Evolutionary conservation across 2,888 invertebrate genomes (phyloP), one percentile per base, ranked within the genome.

Genomic region (Silvanus unidentatus): DNA sequence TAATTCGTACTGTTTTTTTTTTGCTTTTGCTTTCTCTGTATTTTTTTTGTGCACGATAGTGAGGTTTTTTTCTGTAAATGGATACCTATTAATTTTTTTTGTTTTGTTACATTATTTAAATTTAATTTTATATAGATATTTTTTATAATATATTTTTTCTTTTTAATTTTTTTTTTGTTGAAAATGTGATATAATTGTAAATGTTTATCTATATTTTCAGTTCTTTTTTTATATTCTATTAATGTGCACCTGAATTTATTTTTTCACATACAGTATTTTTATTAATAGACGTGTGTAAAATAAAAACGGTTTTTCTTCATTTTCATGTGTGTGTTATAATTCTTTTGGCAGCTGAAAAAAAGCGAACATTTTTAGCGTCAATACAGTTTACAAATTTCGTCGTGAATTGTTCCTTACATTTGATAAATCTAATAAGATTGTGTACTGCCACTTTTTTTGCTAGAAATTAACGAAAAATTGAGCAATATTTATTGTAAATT

Each of bases 91-190:
- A 22, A 22, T 22, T 22, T 22, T 22, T 22, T 48, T 50, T 48
- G 45, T 51, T 60, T 59, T 60, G 59, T 60, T 60, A 57, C 57
- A 46, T 48, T 47, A 14, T 57, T 54, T 57, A 50, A 55, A 52
- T 52, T 57, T 54, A 54, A 59, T 59, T 57, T 60, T 60, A 56
- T 59, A 54, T 49, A 57, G 50, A 60, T 62, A 59, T 60, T 60
- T 32, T 32, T 32, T 32, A 32, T 32, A 32, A 5, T 58, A 55
- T 59, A 52, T 50, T 55, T 48, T 59, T 62, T 58, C 59, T 60
- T 60, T 60, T 58, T 59, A 56, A 58, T 58, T 58, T 60, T 58
- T 55, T 59, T 62, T 57, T 58, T 53, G 57, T 59, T 56, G 55
- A 55, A 59, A 54, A 56, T 59, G 60, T 60, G 60, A 60, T 59